These are phyloP conservation scores for Acleris cristana DNA, from an alignment of 2,888 invertebrate species.

Conservation along the genomic window DNA sequence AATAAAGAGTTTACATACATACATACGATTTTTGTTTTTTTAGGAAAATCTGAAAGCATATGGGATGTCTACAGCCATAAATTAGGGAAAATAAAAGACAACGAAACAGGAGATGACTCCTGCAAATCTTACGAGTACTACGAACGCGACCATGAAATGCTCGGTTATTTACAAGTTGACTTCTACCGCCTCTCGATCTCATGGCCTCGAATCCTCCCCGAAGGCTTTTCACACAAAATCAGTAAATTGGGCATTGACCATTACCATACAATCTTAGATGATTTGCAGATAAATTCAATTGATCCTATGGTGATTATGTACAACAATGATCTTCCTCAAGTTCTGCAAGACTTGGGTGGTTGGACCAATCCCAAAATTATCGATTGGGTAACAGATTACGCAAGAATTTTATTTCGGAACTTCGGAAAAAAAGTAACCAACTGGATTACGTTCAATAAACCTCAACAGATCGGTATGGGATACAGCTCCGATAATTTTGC, in stretches of 20 bases:
- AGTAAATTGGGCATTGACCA: conserved; percentile 85
- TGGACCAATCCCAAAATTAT: conserved; percentile 74
- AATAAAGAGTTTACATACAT: neutral
- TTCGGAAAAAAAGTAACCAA: conserved; percentile 80
- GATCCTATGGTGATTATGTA: conserved; percentile 84
- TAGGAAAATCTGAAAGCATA: conserved; percentile 83
- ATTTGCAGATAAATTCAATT: conserved; percentile 83
- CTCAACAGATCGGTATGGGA: conserved; percentile 69
- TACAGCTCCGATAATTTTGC: conserved; percentile 70
- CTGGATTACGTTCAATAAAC: conserved; percentile 86
- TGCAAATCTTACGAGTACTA: conserved; percentile 85
- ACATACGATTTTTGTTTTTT: conserved; percentile 32
- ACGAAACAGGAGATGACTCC: conserved; percentile 83
- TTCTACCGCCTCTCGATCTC: conserved; percentile 85
- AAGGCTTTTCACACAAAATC: conserved; percentile 76
- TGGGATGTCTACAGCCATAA: conserved; percentile 85
- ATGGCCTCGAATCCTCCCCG: conserved; percentile 86
- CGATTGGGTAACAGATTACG: conserved; percentile 79
- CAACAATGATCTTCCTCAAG: conserved; percentile 83
- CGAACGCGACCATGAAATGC: conserved; percentile 78
- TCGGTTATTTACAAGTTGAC: conserved; percentile 72
- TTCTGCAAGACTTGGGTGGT: conserved; percentile 84
- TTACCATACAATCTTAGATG: conserved; percentile 86
- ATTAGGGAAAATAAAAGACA: conserved; percentile 76
- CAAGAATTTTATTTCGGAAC: conserved; percentile 66